Percentiles rank a stretch among this genome's conserved stretches.
phyloP scores from a whole-genome alignment of 2,113 vertebrate genomes.

The Bubo blakistoni region DNA sequence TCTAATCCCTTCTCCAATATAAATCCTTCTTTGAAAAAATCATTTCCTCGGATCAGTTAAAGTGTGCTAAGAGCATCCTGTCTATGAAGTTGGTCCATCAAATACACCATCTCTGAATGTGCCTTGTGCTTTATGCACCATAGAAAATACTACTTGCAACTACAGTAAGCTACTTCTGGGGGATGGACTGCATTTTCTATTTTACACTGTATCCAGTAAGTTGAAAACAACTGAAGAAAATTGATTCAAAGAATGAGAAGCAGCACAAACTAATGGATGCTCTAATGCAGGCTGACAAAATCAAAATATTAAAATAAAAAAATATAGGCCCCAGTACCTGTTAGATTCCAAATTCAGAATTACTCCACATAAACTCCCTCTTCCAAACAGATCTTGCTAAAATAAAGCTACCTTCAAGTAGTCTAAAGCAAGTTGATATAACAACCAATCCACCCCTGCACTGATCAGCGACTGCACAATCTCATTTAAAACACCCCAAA shows the following conservation, averaged over 20 bases:
- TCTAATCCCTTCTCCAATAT: not conserved
- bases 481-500: conserved; percentile 5
- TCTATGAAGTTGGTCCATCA: not conserved
- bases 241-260: not conserved
- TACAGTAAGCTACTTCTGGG: not conserved
- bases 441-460: not conserved
- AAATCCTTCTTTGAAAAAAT: not conserved
- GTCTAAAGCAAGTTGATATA: not conserved
- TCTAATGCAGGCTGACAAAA: not conserved
- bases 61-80: not conserved
- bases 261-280: not conserved
- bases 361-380: not conserved
- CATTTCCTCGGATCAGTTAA: not conserved
- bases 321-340: not conserved
- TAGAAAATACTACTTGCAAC: not conserved
- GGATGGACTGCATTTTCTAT: not conserved
- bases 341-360: not conserved
- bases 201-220: not conserved
- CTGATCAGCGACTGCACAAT: not conserved
- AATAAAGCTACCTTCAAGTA: conserved; percentile 2
- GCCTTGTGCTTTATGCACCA: not conserved
- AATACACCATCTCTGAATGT: not conserved
- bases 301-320: not conserved
- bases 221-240: not conserved
- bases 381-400: not conserved